phyloP scores from a whole-genome alignment of 2,888 invertebrate genomes.

The Noctua pronuba region DNA sequence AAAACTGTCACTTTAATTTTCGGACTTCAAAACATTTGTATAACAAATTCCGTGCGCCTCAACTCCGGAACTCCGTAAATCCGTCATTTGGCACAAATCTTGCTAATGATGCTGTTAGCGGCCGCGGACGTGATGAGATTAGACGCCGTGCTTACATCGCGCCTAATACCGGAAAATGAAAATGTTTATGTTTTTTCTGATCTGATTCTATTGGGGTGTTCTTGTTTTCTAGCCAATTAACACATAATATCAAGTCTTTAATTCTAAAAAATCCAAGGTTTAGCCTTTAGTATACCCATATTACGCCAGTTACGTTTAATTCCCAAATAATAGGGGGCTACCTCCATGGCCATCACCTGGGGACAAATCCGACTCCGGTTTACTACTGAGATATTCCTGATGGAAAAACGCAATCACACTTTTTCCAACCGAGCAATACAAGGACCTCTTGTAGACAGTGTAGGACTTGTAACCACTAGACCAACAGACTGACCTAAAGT shows the following conservation, averaged over 20 bases:
- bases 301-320: neutral
- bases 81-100: constrained; percentile 57
- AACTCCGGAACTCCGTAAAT: constrained; percentile 54
- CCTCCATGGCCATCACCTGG: neutral
- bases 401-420: neutral
- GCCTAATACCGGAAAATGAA: constrained; percentile 29
- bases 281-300: neutral
- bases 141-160: constrained; percentile 43
- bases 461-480: neutral
- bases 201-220: constrained; percentile 3
- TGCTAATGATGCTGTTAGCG: constrained; percentile 57
- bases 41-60: constrained; percentile 29
- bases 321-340: neutral
- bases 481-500: neutral
- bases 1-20: constrained; percentile 30
- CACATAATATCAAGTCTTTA: neutral
- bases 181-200: constrained; percentile 35
- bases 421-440: neutral
- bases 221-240: neutral
- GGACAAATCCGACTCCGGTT: neutral
- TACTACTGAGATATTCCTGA: neutral
- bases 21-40: constrained; percentile 28
- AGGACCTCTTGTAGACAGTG: neutral
- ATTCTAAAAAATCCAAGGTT: neutral
- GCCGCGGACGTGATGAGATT: constrained; percentile 53